phyloP scores from a whole-genome alignment of 2,797 vertebrate genomes.

The Chelonia mydas region DNA sequence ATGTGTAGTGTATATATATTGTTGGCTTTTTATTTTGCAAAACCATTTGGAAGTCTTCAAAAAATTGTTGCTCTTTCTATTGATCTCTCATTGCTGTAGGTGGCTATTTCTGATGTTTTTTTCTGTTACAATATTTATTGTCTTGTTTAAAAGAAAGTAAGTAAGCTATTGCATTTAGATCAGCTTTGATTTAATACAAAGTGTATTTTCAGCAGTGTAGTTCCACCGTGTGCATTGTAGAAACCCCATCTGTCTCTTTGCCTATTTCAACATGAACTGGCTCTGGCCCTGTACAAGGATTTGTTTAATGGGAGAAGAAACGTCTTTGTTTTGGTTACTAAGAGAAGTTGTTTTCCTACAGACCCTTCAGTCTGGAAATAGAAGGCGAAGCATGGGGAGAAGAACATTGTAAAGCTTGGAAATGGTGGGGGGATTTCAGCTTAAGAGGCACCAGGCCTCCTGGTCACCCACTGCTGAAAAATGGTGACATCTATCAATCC shows the following conservation, averaged over 20 bases:
- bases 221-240: background rate
- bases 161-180: background rate
- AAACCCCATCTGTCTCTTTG: rapidly evolving
- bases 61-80: background rate
- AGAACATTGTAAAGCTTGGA: background rate
- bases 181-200: background rate
- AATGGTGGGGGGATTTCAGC: constrained; percentile 1
- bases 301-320: constrained; percentile 24
- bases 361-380: constrained; percentile 24
- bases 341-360: background rate
- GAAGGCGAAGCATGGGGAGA: background rate
- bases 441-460: constrained; percentile 35
- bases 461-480: constrained; percentile 45
- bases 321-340: constrained; percentile 6
- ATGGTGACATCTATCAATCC: constrained; percentile 64
- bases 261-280: background rate
- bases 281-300: background rate
- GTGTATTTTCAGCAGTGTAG: background rate
- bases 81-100: background rate
- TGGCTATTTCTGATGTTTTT: background rate
- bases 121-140: background rate
- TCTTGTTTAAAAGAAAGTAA: background rate
- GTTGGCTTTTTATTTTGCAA: background rate
- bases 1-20: background rate
- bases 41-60: background rate